A percentile compares a stretch with the other conserved stretches of the same genome.
Evolutionary conservation across 2,888 invertebrate genomes (phyloP).

Genomic region (Synanthedon andrenaeformis): DNA sequence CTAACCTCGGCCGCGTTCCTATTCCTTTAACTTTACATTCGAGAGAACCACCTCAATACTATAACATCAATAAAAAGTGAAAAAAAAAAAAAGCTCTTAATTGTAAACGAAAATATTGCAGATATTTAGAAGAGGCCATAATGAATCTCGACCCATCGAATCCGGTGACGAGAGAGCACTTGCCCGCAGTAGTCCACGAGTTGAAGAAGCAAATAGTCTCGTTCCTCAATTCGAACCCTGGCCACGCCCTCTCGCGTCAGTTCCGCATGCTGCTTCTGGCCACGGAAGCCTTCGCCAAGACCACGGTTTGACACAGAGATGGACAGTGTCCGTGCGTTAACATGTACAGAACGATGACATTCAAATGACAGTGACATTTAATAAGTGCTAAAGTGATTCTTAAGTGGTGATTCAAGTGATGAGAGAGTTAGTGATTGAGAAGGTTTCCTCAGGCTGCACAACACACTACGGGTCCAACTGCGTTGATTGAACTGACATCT

Average conservation of each 20-base stretch:
- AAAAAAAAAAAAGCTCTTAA: no score
- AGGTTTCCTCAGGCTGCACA: no score
- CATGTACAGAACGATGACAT: not conserved
- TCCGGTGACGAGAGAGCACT: conserved; percentile 85
- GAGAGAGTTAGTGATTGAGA: no score
- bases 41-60: not conserved
- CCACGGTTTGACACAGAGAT: conserved; percentile 30
- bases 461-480: no score
- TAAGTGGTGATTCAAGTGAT: not conserved
- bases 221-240: conserved; percentile 76
- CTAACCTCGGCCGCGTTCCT: no score
- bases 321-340: conserved; percentile 9
- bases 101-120: conserved; percentile 29
- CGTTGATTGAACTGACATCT: no score
- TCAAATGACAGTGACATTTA: not conserved
- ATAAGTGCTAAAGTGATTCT: not conserved
- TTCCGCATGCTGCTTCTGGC: conserved; percentile 82
- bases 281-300: conserved; percentile 66
- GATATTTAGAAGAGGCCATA: conserved; percentile 89
- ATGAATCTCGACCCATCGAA: conserved; percentile 82
- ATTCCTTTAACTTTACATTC: not conserved
- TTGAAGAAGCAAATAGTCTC: conserved; percentile 79
- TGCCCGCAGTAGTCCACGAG: conserved; percentile 81
- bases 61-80: not conserved
- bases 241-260: conserved; percentile 72